phyloP scores from a whole-genome alignment of 2,888 invertebrate genomes.

The Eristalis pertinax region DNA sequence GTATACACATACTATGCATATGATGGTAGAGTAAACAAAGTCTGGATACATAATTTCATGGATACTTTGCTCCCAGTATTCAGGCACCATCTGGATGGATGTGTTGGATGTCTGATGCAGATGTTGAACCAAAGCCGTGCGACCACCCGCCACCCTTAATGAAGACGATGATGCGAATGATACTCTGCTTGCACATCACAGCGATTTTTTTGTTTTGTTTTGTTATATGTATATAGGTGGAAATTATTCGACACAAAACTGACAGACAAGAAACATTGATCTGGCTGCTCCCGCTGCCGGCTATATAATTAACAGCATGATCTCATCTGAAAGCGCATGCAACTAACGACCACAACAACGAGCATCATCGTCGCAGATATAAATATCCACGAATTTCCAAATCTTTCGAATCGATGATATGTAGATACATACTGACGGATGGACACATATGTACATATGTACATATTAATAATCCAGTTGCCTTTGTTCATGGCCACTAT shows the following conservation, averaged over 20 bases:
- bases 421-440: background rate
- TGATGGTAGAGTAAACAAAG: slow-evolving; percentile 51
- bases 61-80: slow-evolving; percentile 55
- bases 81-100: slow-evolving; percentile 19
- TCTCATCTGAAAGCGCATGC: slow-evolving; percentile 65
- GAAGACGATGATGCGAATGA: slow-evolving; percentile 54
- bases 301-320: slow-evolving; percentile 71
- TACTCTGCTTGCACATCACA: slow-evolving; percentile 25
- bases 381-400: slow-evolving; percentile 55
- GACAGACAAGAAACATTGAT: slow-evolving; percentile 69
- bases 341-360: slow-evolving; percentile 33
- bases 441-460: background rate
- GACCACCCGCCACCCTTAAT: slow-evolving; percentile 55
- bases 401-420: slow-evolving; percentile 35
- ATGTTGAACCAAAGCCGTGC: slow-evolving; percentile 39
- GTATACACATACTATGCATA: background rate
- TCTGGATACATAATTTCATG: slow-evolving; percentile 65
- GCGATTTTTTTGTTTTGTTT: slow-evolving; percentile 56
- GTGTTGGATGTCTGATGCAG: slow-evolving; percentile 35
- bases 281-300: slow-evolving; percentile 62
- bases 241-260: slow-evolving; percentile 68
- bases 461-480: background rate
- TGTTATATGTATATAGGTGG: slow-evolving; percentile 53
- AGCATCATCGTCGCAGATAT: slow-evolving; percentile 47
- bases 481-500: background rate